These are phyloP conservation scores for Halcyon chelicuti DNA, from an alignment of 2,797 vertebrate species.

Conservation along the genomic window DNA sequence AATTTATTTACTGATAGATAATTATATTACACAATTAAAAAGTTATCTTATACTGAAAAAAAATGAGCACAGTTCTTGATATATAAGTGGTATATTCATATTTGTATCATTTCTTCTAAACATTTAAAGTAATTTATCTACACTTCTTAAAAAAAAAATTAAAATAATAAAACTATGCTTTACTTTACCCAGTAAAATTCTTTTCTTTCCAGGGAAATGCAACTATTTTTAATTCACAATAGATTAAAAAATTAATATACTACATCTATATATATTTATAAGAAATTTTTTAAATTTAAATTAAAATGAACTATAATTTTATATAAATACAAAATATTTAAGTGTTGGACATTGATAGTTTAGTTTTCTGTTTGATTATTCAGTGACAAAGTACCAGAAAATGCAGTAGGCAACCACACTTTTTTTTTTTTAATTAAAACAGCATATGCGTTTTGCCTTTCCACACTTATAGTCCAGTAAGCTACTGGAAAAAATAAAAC, in stretches of 20 bases:
- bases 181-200: neutral
- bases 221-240: neutral
- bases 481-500: neutral
- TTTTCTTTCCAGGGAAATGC: neutral
- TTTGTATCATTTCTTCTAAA: neutral
- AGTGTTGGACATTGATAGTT: neutral
- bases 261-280: neutral
- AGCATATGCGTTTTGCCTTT: neutral
- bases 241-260: neutral
- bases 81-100: neutral
- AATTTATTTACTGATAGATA: neutral
- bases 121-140: neutral
- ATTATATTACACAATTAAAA: neutral
- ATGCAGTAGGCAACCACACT: neutral
- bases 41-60: neutral
- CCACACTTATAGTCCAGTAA: neutral
- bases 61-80: neutral
- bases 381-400: neutral
- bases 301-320: neutral
- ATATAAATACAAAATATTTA: neutral
- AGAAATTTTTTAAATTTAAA: neutral
- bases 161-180: neutral
- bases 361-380: neutral
- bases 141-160: neutral
- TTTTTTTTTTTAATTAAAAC: neutral